Conservation (phyloP, 2,797 vertebrate species). For the Perdix hodgsoniae region DNA sequence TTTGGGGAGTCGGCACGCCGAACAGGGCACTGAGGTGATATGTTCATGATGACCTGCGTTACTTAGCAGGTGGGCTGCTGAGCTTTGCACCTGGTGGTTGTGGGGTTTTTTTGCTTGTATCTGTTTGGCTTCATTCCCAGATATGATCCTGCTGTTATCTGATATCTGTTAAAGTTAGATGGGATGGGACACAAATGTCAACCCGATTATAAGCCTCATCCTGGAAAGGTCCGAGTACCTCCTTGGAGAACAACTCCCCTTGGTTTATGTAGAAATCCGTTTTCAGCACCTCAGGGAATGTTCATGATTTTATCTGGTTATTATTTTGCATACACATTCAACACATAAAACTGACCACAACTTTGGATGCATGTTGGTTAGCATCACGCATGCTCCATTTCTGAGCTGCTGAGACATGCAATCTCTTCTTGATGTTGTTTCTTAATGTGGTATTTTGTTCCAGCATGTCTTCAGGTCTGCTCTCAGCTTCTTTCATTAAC, state of each 20-base stretch:
- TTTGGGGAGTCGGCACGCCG: not conserved
- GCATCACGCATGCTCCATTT: not conserved
- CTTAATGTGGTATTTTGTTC: not conserved
- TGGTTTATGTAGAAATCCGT: not conserved
- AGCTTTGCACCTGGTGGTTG: not conserved
- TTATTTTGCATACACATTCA: constrained; percentile 1
- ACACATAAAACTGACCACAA: not conserved
- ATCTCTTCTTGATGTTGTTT: not conserved
- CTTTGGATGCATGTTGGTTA: not conserved
- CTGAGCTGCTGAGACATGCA: not conserved
- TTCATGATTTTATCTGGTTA: not conserved
- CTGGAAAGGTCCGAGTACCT: not conserved
- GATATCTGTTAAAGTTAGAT: not conserved
- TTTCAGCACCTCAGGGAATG: not conserved
- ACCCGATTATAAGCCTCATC: not conserved
- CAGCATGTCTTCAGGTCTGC: not conserved
- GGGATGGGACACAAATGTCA: not conserved
- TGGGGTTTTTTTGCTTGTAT: not conserved
- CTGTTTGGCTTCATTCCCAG: not conserved
- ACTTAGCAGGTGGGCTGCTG: not conserved
- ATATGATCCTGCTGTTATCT: not conserved
- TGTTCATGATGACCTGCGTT: not conserved
- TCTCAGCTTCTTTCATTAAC: not conserved
- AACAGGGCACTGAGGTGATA: not conserved
- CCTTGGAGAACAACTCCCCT: not conserved